These are phyloP conservation scores for Drosophila nigromelanica DNA, from an alignment of 1,140 invertebrate genomes.

Conservation along the genomic window DNA sequence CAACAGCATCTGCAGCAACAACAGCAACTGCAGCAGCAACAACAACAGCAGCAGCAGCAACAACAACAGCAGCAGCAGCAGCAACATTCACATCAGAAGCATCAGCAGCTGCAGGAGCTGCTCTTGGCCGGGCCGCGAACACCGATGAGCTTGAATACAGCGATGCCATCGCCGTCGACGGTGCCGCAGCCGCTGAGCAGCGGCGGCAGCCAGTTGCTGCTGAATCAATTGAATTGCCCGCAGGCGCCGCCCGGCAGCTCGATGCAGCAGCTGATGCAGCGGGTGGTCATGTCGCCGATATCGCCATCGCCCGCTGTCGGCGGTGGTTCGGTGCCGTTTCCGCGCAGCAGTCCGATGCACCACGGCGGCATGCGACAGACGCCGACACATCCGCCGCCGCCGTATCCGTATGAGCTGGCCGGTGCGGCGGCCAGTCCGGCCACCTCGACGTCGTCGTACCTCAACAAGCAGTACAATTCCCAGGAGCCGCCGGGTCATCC, in stretches of 20 bases:
- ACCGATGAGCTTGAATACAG: slow-evolving; percentile 53
- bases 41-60: slow-evolving; percentile 54
- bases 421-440: slow-evolving; percentile 88
- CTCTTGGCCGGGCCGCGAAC: slow-evolving; percentile 70
- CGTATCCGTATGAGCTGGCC: slow-evolving; percentile 88
- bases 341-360: slow-evolving; percentile 66
- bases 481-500: slow-evolving; percentile 85
- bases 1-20: slow-evolving; percentile 69
- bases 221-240: slow-evolving; percentile 78
- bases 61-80: slow-evolving; percentile 57
- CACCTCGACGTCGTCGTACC: slow-evolving; percentile 89
- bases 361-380: slow-evolving; percentile 53
- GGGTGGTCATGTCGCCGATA: slow-evolving; percentile 77
- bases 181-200: slow-evolving; percentile 71
- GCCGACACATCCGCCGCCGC: slow-evolving; percentile 86
- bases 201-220: slow-evolving; percentile 69
- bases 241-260: slow-evolving; percentile 71
- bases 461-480: slow-evolving; percentile 91
- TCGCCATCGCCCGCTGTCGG: slow-evolving; percentile 54
- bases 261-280: slow-evolving; percentile 78
- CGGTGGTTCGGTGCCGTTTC: slow-evolving; percentile 40
- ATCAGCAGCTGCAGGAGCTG: slow-evolving; percentile 74
- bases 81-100: slow-evolving; percentile 54
- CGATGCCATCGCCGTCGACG: slow-evolving; percentile 68
- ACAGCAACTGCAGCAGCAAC: slow-evolving; percentile 52